phyloP scores from a whole-genome alignment of 2,797 vertebrate species.

The Lithobates pipiens region DNA sequence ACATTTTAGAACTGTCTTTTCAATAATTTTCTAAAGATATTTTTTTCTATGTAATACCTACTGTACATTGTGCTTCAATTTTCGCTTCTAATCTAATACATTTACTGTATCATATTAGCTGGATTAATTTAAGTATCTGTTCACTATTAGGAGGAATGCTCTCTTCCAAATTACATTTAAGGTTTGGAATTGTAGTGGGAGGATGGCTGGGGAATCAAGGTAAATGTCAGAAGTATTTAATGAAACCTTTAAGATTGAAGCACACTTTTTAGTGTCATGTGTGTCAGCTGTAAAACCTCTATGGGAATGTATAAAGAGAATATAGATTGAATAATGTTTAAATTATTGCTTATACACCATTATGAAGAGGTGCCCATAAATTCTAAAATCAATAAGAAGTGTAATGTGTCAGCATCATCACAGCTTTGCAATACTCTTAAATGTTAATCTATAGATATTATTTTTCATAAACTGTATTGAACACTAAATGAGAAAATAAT shows the following conservation, averaged over 20 bases:
- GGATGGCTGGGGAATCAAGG: slow-evolving; percentile 35
- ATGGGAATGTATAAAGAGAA: slow-evolving; percentile 26
- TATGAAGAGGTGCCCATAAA: slow-evolving; percentile 17
- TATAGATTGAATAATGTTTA: slow-evolving; percentile 28
- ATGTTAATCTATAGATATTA: not conserved
- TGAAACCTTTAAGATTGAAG: slow-evolving; percentile 26
- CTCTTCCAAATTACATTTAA: slow-evolving; percentile 36
- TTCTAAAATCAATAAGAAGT: slow-evolving; percentile 17
- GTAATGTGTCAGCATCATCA: slow-evolving; percentile 7
- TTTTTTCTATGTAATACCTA: too few species aligned
- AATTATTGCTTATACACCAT: not conserved
- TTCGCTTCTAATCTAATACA: not conserved
- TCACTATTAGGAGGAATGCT: slow-evolving; percentile 12
- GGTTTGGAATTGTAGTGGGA: slow-evolving; percentile 21
- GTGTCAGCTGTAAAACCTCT: slow-evolving; percentile 19
- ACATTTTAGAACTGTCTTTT: too few species aligned
- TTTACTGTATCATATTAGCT: slow-evolving; percentile 4
- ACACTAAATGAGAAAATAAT: slow-evolving; percentile 20
- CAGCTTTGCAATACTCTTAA: not conserved
- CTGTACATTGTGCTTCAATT: not conserved
- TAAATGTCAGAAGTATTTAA: slow-evolving; percentile 46
- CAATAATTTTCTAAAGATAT: too few species aligned
- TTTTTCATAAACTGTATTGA: not conserved
- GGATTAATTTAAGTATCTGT: not conserved
- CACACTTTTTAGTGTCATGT: slow-evolving; percentile 28